Evolutionary conservation across 53 echinoderm and acorn worm species (phyloP).

Genomic region (Temnopleurus reevesii): DNA sequence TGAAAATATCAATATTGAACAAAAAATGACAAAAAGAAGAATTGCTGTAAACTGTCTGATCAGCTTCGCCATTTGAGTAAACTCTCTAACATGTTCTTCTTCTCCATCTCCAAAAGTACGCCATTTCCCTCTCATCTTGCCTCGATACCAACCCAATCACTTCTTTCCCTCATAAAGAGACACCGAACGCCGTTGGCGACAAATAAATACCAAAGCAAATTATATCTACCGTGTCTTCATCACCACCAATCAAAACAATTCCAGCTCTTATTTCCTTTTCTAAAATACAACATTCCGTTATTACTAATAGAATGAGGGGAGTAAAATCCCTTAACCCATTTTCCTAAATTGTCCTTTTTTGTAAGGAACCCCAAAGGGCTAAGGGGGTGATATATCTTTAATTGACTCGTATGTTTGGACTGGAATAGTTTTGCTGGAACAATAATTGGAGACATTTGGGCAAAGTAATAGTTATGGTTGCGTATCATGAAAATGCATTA

Average conservation of each 20-base stretch:
- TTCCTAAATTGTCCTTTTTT: neutral
- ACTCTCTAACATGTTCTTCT: neutral
- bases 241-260: constrained; percentile 42
- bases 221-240: constrained; percentile 18
- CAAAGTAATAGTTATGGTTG: neutral
- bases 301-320: constrained; percentile 40
- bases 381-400: constrained; percentile 22
- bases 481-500: constrained; percentile 7
- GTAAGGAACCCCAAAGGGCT: neutral
- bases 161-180: constrained; percentile 1
- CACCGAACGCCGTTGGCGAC: constrained; percentile 46
- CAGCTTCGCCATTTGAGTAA: too few relatives aligned
- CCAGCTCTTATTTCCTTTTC: constrained; percentile 7
- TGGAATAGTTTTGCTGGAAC: neutral
- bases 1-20: too few relatives aligned
- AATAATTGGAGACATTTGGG: constrained; percentile 19
- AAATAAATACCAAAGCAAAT: constrained; percentile 13
- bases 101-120: neutral
- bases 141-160: constrained; percentile 12
- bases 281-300: constrained; percentile 25
- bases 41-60: too few relatives aligned
- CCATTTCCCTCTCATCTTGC: neutral
- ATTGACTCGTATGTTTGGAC: constrained; percentile 19
- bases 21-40: too few relatives aligned
- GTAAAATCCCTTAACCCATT: constrained; percentile 43